Percentiles rank a stretch among this genome's conserved stretches.
Evolutionary conservation across 2,113 vertebrate genomes (phyloP).

Genomic region (Gymnobelideus leadbeateri): DNA sequence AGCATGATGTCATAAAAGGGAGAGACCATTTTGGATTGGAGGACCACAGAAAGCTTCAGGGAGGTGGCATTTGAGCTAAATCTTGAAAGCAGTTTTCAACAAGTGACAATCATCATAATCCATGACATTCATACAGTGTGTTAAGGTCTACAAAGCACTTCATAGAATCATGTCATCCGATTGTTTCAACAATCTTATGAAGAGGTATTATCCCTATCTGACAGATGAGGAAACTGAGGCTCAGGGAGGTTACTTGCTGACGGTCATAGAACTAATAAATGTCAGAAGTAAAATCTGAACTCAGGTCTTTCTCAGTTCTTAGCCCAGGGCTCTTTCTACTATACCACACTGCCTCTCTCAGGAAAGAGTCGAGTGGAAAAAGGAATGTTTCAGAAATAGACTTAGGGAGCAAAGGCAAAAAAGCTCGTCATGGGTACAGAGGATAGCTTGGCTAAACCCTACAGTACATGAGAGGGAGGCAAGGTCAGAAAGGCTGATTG

Average conservation of each 20-base stretch:
- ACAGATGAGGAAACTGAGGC: not conserved
- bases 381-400: not conserved
- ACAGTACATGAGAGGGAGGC: not conserved
- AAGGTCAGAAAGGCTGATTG: not conserved
- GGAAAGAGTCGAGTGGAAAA: not conserved
- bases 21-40: too few species aligned
- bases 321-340: not conserved
- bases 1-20: too few species aligned
- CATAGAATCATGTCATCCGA: not conserved
- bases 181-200: not conserved
- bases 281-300: not conserved
- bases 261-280: not conserved
- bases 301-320: not conserved
- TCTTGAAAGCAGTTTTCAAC: not conserved
- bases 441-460: not conserved
- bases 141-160: not conserved
- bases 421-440: not conserved
- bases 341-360: not conserved
- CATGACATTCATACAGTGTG: not conserved
- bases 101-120: not conserved
- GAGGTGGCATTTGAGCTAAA: not conserved
- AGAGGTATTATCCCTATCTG: not conserved
- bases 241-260: not conserved
- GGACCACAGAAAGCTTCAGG: too few species aligned
- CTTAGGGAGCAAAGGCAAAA: not conserved